Percentiles rank a stretch among this genome's conserved stretches.
These are phyloP conservation scores for Phyto melanocephala DNA, from an alignment of 2,888 invertebrate species.

Conservation along the genomic window DNA sequence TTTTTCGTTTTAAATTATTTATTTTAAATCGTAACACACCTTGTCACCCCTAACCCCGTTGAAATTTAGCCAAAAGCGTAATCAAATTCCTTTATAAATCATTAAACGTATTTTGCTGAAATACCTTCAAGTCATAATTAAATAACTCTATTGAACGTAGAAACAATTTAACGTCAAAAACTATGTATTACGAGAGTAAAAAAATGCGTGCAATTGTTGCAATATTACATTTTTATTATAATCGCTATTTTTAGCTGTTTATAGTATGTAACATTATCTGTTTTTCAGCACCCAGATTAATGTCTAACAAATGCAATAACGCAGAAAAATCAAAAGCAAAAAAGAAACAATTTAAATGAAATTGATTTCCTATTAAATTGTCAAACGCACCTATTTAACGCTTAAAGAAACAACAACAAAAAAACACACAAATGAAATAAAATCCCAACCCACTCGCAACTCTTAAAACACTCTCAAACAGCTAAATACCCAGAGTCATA, in stretches of 20 bases:
- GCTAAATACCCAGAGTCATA: slow-evolving; percentile 13
- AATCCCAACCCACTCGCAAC: slow-evolving; percentile 51
- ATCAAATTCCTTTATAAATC: not conserved
- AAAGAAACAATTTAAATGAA: slow-evolving; percentile 58
- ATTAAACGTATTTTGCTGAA: not conserved
- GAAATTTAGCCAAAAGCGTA: not conserved
- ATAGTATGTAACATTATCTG: slow-evolving; percentile 56
- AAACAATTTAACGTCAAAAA: slow-evolving; percentile 43
- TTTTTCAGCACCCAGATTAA: slow-evolving; percentile 64
- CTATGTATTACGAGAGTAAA: not conserved
- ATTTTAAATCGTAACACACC: slow-evolving; percentile 1
- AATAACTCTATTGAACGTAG: slow-evolving; percentile 1
- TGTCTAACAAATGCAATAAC: slow-evolving; percentile 51
- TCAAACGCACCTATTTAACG: slow-evolving; percentile 69
- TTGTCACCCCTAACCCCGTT: slow-evolving; percentile 4
- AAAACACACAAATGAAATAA: slow-evolving; percentile 28
- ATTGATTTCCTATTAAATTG: slow-evolving; percentile 69
- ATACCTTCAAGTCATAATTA: slow-evolving; percentile 30
- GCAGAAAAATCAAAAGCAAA: not conserved
- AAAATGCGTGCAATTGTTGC: slow-evolving; percentile 57
- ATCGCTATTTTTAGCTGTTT: not conserved
- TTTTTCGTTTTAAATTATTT: too few relatives aligned
- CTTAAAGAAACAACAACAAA: slow-evolving; percentile 42
- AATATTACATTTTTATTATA: slow-evolving; percentile 28
- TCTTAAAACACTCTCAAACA: not conserved